A percentile compares a stretch with the other conserved stretches of the same genome.
Evolutionary conservation across 1,140 invertebrate species (phyloP).

Genomic region (Hyposmocoma kahamanoa): DNA sequence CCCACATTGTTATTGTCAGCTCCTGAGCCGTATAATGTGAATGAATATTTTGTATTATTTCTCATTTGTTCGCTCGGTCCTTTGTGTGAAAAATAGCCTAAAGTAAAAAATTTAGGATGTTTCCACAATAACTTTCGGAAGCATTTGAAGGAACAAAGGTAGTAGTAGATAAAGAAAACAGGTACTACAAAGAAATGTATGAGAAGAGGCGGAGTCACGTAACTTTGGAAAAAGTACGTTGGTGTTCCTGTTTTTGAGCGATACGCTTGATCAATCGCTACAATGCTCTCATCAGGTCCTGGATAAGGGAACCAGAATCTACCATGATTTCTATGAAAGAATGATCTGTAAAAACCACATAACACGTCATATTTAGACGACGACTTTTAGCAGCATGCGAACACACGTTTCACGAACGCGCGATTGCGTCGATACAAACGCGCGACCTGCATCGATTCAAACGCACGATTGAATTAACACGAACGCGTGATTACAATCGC

Average conservation of each 20-base stretch:
- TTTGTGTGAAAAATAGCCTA: conserved; percentile 78
- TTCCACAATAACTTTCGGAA: conserved; percentile 58
- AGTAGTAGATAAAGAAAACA: conserved; percentile 76
- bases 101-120: conserved; percentile 84
- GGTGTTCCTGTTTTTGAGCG: conserved; percentile 81
- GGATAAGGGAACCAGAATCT: conserved; percentile 85
- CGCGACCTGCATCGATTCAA: no score
- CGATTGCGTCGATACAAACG: no score
- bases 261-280: conserved; percentile 82
- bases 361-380: no score
- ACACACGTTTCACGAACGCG: no score
- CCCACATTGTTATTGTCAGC: no score
- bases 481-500: no score
- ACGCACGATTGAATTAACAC: no score
- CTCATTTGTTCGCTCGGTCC: conserved; percentile 79
- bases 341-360: conserved; percentile 66
- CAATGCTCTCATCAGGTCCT: conserved; percentile 87
- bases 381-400: no score
- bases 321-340: conserved; percentile 77
- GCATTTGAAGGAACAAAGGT: conserved; percentile 78
- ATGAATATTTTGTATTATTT: conserved; percentile 77
- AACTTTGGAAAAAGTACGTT: conserved; percentile 79
- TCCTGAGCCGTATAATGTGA: conserved; percentile 84
- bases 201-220: conserved; percentile 72
- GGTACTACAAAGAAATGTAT: conserved; percentile 71